A percentile compares a stretch with the other conserved stretches of the same genome.
These are phyloP conservation scores for Synergus laeviventris DNA, from an alignment of 2,888 invertebrate species.

Conservation along the genomic window DNA sequence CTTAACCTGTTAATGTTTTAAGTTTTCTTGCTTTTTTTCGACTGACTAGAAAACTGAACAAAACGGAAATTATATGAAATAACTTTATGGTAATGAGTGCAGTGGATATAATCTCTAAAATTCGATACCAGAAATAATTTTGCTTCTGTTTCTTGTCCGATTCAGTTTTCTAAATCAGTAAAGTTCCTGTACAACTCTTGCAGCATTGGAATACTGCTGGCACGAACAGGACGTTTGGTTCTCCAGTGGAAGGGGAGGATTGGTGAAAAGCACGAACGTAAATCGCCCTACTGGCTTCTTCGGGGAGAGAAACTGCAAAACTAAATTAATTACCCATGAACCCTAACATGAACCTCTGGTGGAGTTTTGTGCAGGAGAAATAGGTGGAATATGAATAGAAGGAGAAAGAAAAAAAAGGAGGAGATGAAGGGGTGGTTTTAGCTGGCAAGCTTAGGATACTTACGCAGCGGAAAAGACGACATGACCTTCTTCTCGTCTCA, in stretches of 20 bases:
- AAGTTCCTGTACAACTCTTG: constrained; percentile 1
- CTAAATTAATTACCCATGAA: constrained; percentile 71
- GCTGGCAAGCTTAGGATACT: constrained; percentile 54
- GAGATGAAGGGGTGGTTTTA: constrained; percentile 46
- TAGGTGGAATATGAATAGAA: constrained; percentile 29
- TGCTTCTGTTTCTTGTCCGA: not conserved
- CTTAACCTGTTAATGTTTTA: too few species aligned
- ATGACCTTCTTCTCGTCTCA: constrained; percentile 55
- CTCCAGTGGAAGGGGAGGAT: constrained; percentile 21
- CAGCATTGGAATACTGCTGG: constrained; percentile 44
- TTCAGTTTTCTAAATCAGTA: constrained; percentile 7
- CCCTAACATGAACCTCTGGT: constrained; percentile 58
- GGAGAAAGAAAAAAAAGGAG: constrained; percentile 55
- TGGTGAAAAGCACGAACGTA: constrained; percentile 55
- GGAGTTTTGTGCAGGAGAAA: constrained; percentile 55
- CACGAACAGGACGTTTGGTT: constrained; percentile 44
- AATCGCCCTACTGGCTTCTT: constrained; percentile 60
- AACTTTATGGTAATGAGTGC: too few species aligned
- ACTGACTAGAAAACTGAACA: too few species aligned
- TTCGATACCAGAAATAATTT: not conserved
- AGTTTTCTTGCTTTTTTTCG: too few species aligned
- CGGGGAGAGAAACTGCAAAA: constrained; percentile 67
- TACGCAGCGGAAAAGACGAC: constrained; percentile 53
- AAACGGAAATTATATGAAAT: too few species aligned
- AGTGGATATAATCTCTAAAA: too few species aligned